Percentiles rank a stretch among this genome's conserved stretches.
phyloP scores from a whole-genome alignment of 2,113 vertebrate species.

The Xiphophorus maculatus region DNA sequence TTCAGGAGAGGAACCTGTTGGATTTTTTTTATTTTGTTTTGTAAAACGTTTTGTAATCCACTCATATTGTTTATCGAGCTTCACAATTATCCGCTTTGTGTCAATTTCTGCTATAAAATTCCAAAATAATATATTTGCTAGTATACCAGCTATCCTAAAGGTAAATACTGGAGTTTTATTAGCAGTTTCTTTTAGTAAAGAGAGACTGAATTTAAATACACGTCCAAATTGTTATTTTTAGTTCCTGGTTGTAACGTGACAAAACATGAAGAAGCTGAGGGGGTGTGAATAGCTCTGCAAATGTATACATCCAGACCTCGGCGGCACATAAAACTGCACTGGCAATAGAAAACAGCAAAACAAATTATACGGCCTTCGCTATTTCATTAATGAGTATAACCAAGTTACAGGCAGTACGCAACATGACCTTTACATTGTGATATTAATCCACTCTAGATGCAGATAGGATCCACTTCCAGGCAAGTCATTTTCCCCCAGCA shows the following conservation, averaged over 20 bases:
- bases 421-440: conserved; percentile 29
- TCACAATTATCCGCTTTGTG: background rate
- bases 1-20: background rate
- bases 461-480: conserved; percentile 46
- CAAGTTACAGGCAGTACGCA: conserved; percentile 7
- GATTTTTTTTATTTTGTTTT: no score
- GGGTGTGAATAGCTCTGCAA: background rate
- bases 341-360: conserved; percentile 21
- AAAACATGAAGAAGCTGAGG: background rate
- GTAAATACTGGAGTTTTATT: background rate
- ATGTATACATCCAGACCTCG: background rate
- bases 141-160: background rate
- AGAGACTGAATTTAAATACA: no score
- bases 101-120: background rate
- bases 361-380: conserved; percentile 41
- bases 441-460: conserved; percentile 31
- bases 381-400: conserved; percentile 41
- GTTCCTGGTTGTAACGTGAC: no score
- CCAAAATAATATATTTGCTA: background rate
- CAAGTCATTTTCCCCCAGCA: conserved; percentile 32
- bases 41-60: no score
- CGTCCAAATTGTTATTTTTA: background rate
- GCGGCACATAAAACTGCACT: background rate
- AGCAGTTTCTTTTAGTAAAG: background rate
- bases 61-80: no score